Conservation (phyloP, 2,113 vertebrate species). For the Cichladusa arquata region DNA sequence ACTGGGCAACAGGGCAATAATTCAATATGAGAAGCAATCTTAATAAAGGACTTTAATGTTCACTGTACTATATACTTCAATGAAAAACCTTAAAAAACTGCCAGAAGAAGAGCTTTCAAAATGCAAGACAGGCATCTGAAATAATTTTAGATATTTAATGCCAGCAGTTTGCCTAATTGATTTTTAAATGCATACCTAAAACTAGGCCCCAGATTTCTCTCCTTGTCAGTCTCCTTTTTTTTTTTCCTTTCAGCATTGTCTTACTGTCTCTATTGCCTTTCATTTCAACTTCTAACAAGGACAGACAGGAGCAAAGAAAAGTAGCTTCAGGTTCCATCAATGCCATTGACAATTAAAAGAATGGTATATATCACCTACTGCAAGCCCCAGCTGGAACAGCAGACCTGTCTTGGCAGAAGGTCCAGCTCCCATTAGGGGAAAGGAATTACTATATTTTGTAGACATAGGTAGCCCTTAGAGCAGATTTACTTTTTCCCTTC, state of each 20-base stretch:
- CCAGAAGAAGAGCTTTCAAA: background rate
- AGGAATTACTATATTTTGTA: background rate
- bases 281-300: background rate
- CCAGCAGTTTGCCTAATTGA: slow-evolving; percentile 6
- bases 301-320: background rate
- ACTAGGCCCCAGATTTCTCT: background rate
- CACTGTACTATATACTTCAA: background rate
- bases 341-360: background rate
- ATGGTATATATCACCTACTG: background rate
- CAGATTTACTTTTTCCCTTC: background rate
- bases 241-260: background rate
- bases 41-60: background rate
- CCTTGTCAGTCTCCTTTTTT: background rate
- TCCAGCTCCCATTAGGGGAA: background rate
- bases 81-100: background rate
- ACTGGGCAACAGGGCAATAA: background rate
- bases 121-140: background rate
- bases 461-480: background rate
- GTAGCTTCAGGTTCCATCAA: background rate
- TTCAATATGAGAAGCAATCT: background rate
- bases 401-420: background rate
- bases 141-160: slow-evolving; percentile 28
- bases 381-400: background rate
- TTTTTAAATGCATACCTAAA: slow-evolving; percentile 42
- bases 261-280: background rate